Evolutionary conservation across 1,140 invertebrate genomes (phyloP).

Genomic region (Phthorimaea operculella): DNA sequence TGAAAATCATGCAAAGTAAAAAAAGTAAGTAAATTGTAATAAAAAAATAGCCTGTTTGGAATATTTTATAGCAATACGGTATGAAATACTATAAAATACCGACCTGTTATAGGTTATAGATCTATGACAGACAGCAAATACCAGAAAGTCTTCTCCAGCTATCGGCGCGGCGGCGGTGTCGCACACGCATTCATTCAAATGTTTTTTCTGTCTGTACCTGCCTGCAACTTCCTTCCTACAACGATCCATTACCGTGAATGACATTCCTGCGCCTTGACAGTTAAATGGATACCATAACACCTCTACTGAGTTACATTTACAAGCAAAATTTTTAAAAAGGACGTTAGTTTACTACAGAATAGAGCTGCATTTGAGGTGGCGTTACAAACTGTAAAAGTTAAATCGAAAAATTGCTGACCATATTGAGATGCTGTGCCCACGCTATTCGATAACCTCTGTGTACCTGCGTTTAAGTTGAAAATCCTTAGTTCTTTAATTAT

Average conservation of each 20-base stretch:
- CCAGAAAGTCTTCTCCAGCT: no score
- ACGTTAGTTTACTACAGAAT: neutral
- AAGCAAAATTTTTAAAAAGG: neutral
- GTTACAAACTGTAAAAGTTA: neutral
- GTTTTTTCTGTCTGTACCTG: conserved; percentile 47
- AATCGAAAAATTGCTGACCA: neutral
- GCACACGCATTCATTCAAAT: conserved; percentile 27
- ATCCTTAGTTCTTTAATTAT: no score
- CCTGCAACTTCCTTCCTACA: conserved; percentile 63
- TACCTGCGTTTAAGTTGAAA: no score
- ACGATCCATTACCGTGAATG: conserved; percentile 52
- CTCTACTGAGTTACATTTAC: conserved; percentile 15
- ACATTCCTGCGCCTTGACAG: conserved; percentile 53
- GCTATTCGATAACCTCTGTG: no score
- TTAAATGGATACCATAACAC: conserved; percentile 50
- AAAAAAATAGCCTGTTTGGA: no score
- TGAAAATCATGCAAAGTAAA: no score
- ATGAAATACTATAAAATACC: no score
- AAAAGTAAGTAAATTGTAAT: no score
- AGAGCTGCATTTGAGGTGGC: neutral
- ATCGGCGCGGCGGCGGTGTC: conserved; percentile 10
- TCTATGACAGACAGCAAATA: no score
- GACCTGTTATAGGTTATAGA: no score
- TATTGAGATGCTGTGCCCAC: neutral
- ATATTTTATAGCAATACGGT: no score